Conservation (phyloP, 2,797 vertebrate species). For the Chlorospingus flavigularis region DNA sequence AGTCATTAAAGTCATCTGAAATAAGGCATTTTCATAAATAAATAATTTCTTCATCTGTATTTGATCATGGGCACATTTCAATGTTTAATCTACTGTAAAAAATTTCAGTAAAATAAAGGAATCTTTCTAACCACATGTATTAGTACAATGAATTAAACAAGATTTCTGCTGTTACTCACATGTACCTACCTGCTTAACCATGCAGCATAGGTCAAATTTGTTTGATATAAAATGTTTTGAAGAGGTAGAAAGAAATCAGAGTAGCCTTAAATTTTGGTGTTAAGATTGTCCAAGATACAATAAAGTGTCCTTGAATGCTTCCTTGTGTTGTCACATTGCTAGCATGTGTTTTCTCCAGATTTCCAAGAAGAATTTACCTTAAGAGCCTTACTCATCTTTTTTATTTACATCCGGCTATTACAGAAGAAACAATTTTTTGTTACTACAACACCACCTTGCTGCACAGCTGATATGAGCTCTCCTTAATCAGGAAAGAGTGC, state of each 20-base stretch:
- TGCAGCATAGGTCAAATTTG: background rate
- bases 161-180: background rate
- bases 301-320: background rate
- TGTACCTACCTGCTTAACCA: background rate
- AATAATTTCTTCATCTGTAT: background rate
- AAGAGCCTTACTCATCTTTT: background rate
- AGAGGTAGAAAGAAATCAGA: background rate
- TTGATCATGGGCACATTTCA: background rate
- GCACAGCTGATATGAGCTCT: background rate
- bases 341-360: background rate
- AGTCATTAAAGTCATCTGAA: background rate
- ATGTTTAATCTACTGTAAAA: background rate
- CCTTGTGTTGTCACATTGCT: background rate
- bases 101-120: background rate
- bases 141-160: background rate
- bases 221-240: background rate
- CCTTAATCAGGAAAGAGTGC: background rate
- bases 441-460: background rate
- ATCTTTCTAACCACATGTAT: background rate
- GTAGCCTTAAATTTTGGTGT: background rate
- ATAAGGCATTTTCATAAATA: background rate
- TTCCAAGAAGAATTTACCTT: background rate
- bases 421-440: background rate
- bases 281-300: background rate
- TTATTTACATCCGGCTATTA: background rate